Evolutionary conservation across 2,888 invertebrate genomes (phyloP).

Genomic region (Amiota communis): DNA sequence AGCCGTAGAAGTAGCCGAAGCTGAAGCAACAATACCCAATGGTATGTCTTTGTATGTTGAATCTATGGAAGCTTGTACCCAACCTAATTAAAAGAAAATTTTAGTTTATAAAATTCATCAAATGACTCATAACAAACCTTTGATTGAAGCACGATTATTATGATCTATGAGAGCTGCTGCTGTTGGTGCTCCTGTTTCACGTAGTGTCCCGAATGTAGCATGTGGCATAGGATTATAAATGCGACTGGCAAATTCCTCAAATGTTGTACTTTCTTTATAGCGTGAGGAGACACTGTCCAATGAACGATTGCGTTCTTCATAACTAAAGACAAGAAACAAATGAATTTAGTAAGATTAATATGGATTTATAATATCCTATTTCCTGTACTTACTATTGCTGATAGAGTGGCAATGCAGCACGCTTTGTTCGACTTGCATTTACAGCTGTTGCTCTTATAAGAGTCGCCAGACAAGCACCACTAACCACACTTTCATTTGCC

Average conservation of each 20-base stretch:
- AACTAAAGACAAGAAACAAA: slow-evolving; percentile 75
- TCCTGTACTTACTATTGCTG: slow-evolving; percentile 85
- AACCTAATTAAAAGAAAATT: slow-evolving; percentile 60
- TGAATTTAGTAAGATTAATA: slow-evolving; percentile 1
- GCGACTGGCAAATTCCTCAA: slow-evolving; percentile 88
- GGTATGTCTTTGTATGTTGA: slow-evolving; percentile 59
- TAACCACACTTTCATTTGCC: slow-evolving; percentile 88
- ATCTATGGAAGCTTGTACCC: slow-evolving; percentile 71
- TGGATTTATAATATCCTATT: background rate
- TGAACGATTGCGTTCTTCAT: slow-evolving; percentile 90
- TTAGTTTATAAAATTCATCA: too few relatives aligned
- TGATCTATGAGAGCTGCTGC: slow-evolving; percentile 78
- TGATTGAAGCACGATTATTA: slow-evolving; percentile 68
- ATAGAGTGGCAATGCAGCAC: slow-evolving; percentile 90
- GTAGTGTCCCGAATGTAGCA: slow-evolving; percentile 56
- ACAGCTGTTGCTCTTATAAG: slow-evolving; percentile 92
- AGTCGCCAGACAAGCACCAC: slow-evolving; percentile 80
- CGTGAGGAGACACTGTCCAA: slow-evolving; percentile 88
- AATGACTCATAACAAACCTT: slow-evolving; percentile 57
- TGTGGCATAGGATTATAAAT: slow-evolving; percentile 80
- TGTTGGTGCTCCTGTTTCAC: slow-evolving; percentile 73
- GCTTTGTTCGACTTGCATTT: slow-evolving; percentile 92
- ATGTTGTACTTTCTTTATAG: slow-evolving; percentile 90
- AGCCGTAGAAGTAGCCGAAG: slow-evolving; percentile 66
- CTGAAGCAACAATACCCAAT: slow-evolving; percentile 62